Base-by-base conservation (phyloP, 2,888 invertebrate genomes). In the Serrognathus titanus region DNA sequence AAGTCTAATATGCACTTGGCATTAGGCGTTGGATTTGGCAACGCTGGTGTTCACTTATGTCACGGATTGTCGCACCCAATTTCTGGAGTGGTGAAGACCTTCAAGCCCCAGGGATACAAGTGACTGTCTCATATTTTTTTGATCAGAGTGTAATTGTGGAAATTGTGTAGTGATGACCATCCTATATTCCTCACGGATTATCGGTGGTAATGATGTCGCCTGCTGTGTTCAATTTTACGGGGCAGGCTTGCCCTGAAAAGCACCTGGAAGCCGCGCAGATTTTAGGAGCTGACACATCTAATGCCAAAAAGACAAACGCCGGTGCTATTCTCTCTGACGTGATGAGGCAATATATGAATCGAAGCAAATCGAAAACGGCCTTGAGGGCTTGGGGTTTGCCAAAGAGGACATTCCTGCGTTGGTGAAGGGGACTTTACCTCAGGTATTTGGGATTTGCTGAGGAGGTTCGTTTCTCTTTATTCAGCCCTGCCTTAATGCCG, bases 21-120 rank as follows among this genome's bases (percentile, higher is more conserved):
- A 0, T 89, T 92, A 16, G 96, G 96, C 12, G 92, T 96, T 48
- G 96, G 96, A 16, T 95, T 96, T 74, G 96, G 95, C 53, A 97
- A 94, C 75, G 94, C 95, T 2, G 96, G 96, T 4, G 93, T 94
- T 0, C 96, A 97, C 75, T 82, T 97, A 13, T 94, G 90, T 66
- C 96, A 96, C 74, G 95, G 93, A 0, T 83, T 96, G 62, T 92
- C 93, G 0, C 96, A 96, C 74, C 89, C 95, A 1, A 94, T 96
- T 60, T 90, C 94, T 40, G 94, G 93, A 40, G 84, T 88, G 69
- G 92, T 90, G 3, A 86, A 85, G 66, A 76, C 73, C 9, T 92
- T 86, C 71, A 81, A 80, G 38, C 90, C 92, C 0, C 72, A 81
- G 11, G 88, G 85, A 56, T 92, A 92, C 69, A 83, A 81, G 85